These are phyloP conservation scores for Strigamia crassipes DNA, from an alignment of 2,888 invertebrate genomes.

Conservation along the genomic window DNA sequence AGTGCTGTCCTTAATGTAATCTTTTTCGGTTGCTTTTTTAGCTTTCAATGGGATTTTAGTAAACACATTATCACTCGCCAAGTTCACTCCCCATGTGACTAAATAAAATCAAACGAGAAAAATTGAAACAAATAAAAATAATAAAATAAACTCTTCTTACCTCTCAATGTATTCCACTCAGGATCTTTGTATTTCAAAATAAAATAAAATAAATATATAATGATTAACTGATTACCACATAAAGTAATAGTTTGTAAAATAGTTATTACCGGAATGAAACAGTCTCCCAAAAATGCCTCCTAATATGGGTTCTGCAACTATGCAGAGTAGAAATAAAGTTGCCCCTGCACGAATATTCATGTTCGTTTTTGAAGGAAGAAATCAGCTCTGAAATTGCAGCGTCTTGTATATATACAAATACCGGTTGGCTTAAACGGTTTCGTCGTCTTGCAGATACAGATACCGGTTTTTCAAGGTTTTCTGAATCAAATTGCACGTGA, in stretches of 20 bases:
- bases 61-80: slow-evolving; percentile 12
- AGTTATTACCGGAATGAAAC: neutral
- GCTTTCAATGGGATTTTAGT: slow-evolving; percentile 19
- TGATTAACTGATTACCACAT: no score
- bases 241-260: no score
- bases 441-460: no score
- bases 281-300: neutral
- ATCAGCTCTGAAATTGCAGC: no score
- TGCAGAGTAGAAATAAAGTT: no score
- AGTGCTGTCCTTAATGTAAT: neutral
- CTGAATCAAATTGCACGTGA: no score
- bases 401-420: no score
- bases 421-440: no score
- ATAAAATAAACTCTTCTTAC: neutral
- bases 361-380: no score
- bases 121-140: neutral
- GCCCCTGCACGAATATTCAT: no score
- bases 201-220: neutral
- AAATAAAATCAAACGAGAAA: slow-evolving; percentile 4
- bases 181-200: neutral
- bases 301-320: no score
- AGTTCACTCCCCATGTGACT: slow-evolving; percentile 42
- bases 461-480: no score
- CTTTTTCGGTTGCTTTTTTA: slow-evolving; percentile 33
- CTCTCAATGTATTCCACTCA: slow-evolving; percentile 13